Evolutionary conservation across 2,888 invertebrate genomes (phyloP).

Genomic region (Tenodera sinensis): DNA sequence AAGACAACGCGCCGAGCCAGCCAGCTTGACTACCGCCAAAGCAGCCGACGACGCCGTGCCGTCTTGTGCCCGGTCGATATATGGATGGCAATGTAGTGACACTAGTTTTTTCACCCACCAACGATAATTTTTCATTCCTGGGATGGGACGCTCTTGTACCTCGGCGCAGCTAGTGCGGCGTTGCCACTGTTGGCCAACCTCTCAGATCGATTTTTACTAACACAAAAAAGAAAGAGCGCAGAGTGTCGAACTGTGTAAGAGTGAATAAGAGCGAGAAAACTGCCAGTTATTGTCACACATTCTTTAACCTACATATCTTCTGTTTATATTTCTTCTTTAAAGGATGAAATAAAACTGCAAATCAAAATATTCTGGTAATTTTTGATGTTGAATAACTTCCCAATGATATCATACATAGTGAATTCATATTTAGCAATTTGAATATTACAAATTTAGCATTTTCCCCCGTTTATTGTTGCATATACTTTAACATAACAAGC

Average conservation of each 20-base stretch:
- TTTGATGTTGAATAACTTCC: no score
- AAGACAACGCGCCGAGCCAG: not conserved
- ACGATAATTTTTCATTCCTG: slow-evolving; percentile 31
- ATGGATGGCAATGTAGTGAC: slow-evolving; percentile 27
- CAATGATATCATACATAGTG: no score
- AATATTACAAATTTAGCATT: no score
- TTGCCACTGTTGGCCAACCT: slow-evolving; percentile 19
- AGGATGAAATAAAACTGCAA: no score
- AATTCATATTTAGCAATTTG: no score
- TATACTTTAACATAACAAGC: no score
- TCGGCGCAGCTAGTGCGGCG: slow-evolving; percentile 17
- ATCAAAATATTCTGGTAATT: no score
- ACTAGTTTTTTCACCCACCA: slow-evolving; percentile 25
- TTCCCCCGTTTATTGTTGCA: no score
- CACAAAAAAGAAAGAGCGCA: slow-evolving; percentile 23
- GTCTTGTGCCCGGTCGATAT: slow-evolving; percentile 29
- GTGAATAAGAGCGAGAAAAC: slow-evolving; percentile 25
- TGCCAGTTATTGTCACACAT: not conserved
- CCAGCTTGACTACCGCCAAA: not conserved
- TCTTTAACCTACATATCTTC: not conserved
- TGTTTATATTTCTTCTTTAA: no score
- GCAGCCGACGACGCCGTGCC: slow-evolving; percentile 21
- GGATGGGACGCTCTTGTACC: slow-evolving; percentile 21
- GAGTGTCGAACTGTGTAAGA: slow-evolving; percentile 20
- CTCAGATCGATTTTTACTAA: slow-evolving; percentile 30